Conservation (phyloP, 2,113 vertebrate genomes). For the Pollimyrus isidori region DNA sequence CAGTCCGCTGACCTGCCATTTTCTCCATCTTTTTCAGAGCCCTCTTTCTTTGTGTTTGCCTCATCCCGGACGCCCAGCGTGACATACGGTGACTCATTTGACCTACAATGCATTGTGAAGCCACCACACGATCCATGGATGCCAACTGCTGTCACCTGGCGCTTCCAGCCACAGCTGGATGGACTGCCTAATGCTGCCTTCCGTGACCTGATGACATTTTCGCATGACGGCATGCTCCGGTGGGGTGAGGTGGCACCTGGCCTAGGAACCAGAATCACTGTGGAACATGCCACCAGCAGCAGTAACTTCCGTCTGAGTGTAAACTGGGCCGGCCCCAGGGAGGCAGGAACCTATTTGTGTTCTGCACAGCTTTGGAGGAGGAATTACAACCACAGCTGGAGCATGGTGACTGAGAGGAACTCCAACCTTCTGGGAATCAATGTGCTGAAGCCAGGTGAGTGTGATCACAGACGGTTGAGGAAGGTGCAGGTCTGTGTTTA, state of each 20-base stretch:
- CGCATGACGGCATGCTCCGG: slow-evolving; percentile 79
- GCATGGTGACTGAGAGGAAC: slow-evolving; percentile 73
- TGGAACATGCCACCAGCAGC: slow-evolving; percentile 82
- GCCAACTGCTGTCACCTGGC: slow-evolving; percentile 83
- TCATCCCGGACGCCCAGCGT: slow-evolving; percentile 85
- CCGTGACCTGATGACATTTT: slow-evolving; percentile 88
- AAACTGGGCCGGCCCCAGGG: slow-evolving; percentile 77
- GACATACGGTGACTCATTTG: slow-evolving; percentile 83
- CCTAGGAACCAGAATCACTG: slow-evolving; percentile 81
- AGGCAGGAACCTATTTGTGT: slow-evolving; percentile 92
- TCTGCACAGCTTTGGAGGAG: slow-evolving; percentile 80
- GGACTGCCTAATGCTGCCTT: slow-evolving; percentile 52
- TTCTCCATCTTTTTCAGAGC: slow-evolving; percentile 58
- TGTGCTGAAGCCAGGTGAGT: slow-evolving; percentile 83
- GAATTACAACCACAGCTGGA: slow-evolving; percentile 85
- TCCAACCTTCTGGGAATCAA: slow-evolving; percentile 92
- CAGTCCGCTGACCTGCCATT: neutral
- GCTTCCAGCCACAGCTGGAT: slow-evolving; percentile 69
- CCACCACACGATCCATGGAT: slow-evolving; percentile 80
- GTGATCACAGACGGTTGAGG: neutral
- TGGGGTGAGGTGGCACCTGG: slow-evolving; percentile 75
- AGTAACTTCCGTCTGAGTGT: slow-evolving; percentile 88
- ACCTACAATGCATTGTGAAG: slow-evolving; percentile 91
- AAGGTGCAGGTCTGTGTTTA: neutral
- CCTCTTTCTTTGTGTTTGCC: slow-evolving; percentile 82